Base-by-base conservation (phyloP, 2,113 vertebrate species). In the Vimba vimba region DNA sequence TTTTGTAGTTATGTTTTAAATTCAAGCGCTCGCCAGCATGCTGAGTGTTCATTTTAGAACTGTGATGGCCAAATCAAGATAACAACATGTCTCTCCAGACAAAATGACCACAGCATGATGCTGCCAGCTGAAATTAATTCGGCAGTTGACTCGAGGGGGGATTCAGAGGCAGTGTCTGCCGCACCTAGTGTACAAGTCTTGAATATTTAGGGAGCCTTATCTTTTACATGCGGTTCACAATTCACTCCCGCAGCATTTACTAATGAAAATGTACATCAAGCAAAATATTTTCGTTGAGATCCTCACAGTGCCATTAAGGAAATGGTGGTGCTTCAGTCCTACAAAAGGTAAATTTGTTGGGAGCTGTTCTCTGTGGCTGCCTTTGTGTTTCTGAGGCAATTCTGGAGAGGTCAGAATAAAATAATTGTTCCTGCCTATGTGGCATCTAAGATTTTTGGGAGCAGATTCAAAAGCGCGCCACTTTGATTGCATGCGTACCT, bases 71-170 rank as follows among this genome's bases (percentile, higher is more conserved):
- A 94, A 95, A 95, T 95, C 93, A 94, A 93, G 93, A 95, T 95
- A 95, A 95, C 94, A 94, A 95, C 94, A 95, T 93, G 92, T 95
- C 93, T 94, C 92, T 94, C 93, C 94, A 93, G 93, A 95, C 91
- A 93, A 95, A 95, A 94, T 95, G 94, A 94, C 94, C 94, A 91
- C 94, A 95, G 94, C 93, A 92, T 93, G 94, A 94, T 92, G 92
- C 94, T 94, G 93, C 94, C 94, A 94, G 92, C 91, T 93, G 92
- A 95, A 94, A 94, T 94, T 93, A 95, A 94, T 94, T 94, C 94
- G 93, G 92, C 93, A 92, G 93, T 92, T 93, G 93, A 95, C 92
- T 94, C 93, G 91, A 94, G 92, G 92, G 89, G 50, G 89, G 89
- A 92, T 86, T 92, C 91, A 86, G 85, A 86, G 80, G 75, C 86